Evolutionary conservation across 1,140 invertebrate genomes (phyloP).

Genomic region (Gonatopus flavifemur): DNA sequence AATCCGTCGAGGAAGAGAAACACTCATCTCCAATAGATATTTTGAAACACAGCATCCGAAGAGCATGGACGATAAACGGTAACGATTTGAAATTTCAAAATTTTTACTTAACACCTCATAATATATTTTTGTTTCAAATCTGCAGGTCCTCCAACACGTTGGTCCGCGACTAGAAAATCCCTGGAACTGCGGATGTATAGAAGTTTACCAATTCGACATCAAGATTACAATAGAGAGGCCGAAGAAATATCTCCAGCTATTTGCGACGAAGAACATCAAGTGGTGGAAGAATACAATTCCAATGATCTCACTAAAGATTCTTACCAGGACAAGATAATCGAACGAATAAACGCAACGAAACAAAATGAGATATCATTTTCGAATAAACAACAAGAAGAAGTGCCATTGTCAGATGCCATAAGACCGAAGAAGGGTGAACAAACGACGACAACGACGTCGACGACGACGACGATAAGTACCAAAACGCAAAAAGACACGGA

Average conservation of each 20-base stretch:
- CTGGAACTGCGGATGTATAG: conserved; percentile 62
- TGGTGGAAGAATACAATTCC: conserved; percentile 6
- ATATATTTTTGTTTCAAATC: conserved; percentile 16
- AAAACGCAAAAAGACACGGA: conserved; percentile 17
- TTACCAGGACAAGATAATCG: conserved; percentile 2
- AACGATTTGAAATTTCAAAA: conserved; percentile 13
- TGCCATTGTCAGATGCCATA: conserved; percentile 13
- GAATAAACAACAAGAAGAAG: conserved; percentile 19
- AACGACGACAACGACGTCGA: conserved; percentile 12
- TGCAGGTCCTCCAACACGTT: conserved; percentile 60
- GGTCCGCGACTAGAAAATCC: conserved; percentile 59
- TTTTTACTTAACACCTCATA: not conserved
- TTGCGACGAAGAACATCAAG: not conserved
- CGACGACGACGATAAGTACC: conserved; percentile 7
- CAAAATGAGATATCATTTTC: conserved; percentile 10
- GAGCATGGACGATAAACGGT: conserved; percentile 75
- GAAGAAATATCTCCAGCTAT: too few species aligned
- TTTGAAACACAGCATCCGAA: conserved; percentile 66
- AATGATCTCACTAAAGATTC: not conserved
- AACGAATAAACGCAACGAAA: conserved; percentile 26
- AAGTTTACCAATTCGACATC: conserved; percentile 58
- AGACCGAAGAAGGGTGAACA: conserved; percentile 22
- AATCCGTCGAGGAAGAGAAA: conserved; percentile 30
- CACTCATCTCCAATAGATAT: conserved; percentile 65
- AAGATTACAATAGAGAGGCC: conserved; percentile 24